Conservation (phyloP, 35 echinoderm and acorn worm genomes). For the Heliocidaris tuberculata region DNA sequence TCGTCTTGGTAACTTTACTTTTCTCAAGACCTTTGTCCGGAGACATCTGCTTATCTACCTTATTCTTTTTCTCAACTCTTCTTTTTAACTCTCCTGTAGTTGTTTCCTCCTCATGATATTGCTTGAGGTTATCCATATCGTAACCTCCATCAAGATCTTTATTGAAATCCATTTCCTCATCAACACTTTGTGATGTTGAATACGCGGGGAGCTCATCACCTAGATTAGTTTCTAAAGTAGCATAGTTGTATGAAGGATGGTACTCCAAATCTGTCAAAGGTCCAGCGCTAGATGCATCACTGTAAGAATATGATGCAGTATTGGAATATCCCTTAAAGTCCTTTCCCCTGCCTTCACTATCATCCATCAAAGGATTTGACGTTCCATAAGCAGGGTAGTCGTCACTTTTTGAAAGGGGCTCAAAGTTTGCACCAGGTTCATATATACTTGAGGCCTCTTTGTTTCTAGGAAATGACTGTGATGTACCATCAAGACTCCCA, state of each 20-base stretch:
- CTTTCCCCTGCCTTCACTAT: not conserved
- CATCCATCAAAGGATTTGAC: not conserved
- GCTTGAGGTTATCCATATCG: not conserved
- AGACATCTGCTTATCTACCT: not conserved
- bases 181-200: not conserved
- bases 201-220: not conserved
- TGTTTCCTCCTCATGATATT: not conserved
- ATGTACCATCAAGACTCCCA: not conserved
- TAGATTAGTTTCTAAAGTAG: not conserved
- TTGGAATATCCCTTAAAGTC: not conserved
- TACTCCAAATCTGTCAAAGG: conserved; percentile 54
- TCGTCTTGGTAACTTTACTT: not conserved
- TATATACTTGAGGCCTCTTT: not conserved
- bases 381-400: not conserved
- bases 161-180: not conserved
- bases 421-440: not conserved
- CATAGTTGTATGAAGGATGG: conserved; percentile 55
- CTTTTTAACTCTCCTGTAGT: not conserved
- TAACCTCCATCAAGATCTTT: not conserved
- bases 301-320: not conserved
- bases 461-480: not conserved
- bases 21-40: not conserved
- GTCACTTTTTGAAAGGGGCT: not conserved
- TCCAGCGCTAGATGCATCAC: not conserved
- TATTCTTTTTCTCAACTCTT: not conserved